These are phyloP conservation scores for Noctua janthina DNA, from an alignment of 2,888 invertebrate species.

Conservation along the genomic window DNA sequence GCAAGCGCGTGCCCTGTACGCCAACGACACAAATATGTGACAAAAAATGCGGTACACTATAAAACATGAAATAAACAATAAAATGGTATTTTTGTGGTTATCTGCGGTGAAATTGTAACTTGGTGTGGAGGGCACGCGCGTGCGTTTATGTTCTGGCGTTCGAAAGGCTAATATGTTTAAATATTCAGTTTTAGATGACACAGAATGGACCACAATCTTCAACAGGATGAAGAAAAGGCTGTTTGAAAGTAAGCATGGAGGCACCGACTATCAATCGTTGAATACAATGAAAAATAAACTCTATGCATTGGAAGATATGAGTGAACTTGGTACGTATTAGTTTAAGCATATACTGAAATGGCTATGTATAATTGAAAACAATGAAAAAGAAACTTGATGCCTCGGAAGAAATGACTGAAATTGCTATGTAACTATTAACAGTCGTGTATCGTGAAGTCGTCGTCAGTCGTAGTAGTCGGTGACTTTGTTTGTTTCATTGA, in stretches of 20 bases:
- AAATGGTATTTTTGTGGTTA: no score
- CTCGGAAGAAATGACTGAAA: slow-evolving; percentile 57
- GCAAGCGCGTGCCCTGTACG: no score
- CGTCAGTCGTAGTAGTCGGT: no score
- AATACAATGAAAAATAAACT: slow-evolving; percentile 70
- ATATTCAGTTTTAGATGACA: slow-evolving; percentile 69
- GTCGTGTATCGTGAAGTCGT: no score
- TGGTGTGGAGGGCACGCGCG: no score
- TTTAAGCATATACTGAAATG: slow-evolving; percentile 22
- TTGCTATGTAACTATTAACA: slow-evolving; percentile 49
- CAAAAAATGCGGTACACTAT: no score
- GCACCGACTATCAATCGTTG: slow-evolving; percentile 77
- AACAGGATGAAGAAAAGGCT: slow-evolving; percentile 70
- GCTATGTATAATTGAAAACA: slow-evolving; percentile 72
- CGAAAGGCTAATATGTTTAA: not conserved
- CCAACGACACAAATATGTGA: no score
- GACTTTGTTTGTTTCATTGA: no score
- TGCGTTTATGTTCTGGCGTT: no score
- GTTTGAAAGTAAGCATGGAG: slow-evolving; percentile 75
- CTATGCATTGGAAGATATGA: slow-evolving; percentile 54
- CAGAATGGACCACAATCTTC: slow-evolving; percentile 69
- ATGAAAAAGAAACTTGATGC: slow-evolving; percentile 66
- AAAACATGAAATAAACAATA: no score
- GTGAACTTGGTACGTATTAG: slow-evolving; percentile 64
- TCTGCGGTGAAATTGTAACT: no score